Base-by-base conservation (phyloP, 92 coral and sea anemone species). In the Hydrozoanthus gracilis region DNA sequence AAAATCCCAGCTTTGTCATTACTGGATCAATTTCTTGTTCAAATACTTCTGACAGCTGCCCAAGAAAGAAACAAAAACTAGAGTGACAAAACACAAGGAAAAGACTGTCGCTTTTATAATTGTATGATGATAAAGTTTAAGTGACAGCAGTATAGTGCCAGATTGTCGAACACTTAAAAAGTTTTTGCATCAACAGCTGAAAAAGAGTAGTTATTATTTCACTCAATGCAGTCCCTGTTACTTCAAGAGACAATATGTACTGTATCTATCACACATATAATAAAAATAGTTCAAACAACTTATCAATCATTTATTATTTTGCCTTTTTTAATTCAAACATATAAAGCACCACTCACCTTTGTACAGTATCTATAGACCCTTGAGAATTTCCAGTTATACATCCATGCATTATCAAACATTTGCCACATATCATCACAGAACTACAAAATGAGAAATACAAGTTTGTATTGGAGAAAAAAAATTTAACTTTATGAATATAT, bases 381-480 rank as follows among this genome's bases (percentile, higher is more conserved):
- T 74, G 99, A 97, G 18, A 98, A 95, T 88, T 97, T 97, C 82
- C 99, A 92, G 82, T 97, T 97, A 92, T 97, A 97, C 93, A 95
- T 76, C 99, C 99, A 97, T 9, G 99, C 99, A 92, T 97, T 97
- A 18, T 95, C 95, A 76, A 97, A 97, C 99, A 97, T 97, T 51
- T 93, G 90, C 99, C 98, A 97, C 52, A 97, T 98, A 89, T 97
- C 99, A 76, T 97, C 98, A 86, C 99, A 97, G 71, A 92, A 97
- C 99, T 97, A 73, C 16, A 89, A 75, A 27, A 16, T 10, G 78
- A 48, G n/a, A 73, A 8, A 61, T 14, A 66, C 17, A 52, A 27
- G 51, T 44, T 73, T 8, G 3, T 45, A 45, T 10, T 10, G 15
- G 60, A 15, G 9, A 75, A 15, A 35, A 27, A n/a, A 27, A 27